Percentiles rank a stretch among this genome's conserved stretches.
phyloP scores from a whole-genome alignment of 2,797 vertebrate species.

The Dipus sagitta region DNA sequence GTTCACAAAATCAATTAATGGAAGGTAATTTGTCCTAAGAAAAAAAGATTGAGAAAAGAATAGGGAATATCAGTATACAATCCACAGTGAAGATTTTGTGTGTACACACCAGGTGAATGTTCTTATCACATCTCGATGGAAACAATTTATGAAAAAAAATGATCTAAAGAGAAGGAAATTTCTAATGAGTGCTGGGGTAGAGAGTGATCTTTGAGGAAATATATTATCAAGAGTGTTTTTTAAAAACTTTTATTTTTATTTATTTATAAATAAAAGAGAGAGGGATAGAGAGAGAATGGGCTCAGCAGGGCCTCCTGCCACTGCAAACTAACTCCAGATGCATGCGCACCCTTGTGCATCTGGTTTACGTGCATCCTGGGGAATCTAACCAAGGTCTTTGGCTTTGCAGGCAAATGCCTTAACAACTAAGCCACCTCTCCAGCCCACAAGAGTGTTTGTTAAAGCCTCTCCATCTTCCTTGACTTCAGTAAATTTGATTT shows the following conservation, averaged over 20 bases:
- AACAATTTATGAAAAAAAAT: background rate
- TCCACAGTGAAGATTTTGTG: background rate
- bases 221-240: background rate
- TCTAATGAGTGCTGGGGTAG: background rate
- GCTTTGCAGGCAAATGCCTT: too few species aligned
- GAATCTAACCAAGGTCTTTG: too few species aligned
- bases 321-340: too few species aligned
- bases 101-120: background rate
- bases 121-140: constrained; percentile 31
- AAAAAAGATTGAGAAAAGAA: background rate
- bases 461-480: background rate
- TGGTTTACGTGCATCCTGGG: too few species aligned
- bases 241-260: too few species aligned
- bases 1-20: background rate
- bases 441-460: background rate
- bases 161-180: constrained; percentile 23
- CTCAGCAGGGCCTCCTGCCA: too few species aligned
- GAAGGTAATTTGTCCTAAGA: background rate
- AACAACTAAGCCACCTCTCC: too few species aligned
- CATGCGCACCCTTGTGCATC: too few species aligned
- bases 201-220: background rate
- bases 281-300: too few species aligned
- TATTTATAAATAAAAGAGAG: too few species aligned
- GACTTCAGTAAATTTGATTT: constrained; percentile 1
- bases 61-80: background rate